Evolutionary conservation across 2,113 vertebrate genomes (phyloP), one percentile per base, ranked within the genome.

Genomic region (Oreochromis tanganicae): DNA sequence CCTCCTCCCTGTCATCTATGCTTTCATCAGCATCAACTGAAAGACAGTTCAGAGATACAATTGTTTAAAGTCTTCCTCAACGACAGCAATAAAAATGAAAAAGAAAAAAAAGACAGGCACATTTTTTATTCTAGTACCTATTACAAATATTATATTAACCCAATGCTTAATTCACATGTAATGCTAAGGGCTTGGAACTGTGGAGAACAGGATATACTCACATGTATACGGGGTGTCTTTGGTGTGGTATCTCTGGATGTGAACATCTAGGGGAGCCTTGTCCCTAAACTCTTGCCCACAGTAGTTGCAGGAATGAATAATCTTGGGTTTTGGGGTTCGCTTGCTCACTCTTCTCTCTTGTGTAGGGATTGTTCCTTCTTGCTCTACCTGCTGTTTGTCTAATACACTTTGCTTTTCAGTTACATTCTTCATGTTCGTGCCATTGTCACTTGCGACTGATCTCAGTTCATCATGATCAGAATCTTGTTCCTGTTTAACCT

Each of bases 281-380:
- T 96, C 94, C 38, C 93, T 87, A 83, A 97, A 97, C 88, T 91
- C 87, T 13, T 96, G 94, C 54, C 95, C 97, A 95, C 97, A 97
- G 46, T 95, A 95, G 80, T 87, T 59, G 81, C 96, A 97, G 17
- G 95, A 89, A 90, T 96, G 89, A 61, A 89, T 87, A 19, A 91
- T 79, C 82, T 96, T 96, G 6, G 95, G 93, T 88, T 96, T 97
- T n/a, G 94, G 93, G 24, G 83, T 94, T 78, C 94, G 88, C 87
- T 95, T 95, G 85, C 94, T 94, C 10, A 94, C 61, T 90, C 95
- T 92, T 83, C 91, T 94, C 66, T 93, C 91, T 32, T 85, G 90
- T 32, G 41, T 24, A 9, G 38, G 68, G 36, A 21, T 38, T 1
- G 3, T 38, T 7, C 88, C 91, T n/a, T 89, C 88, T 50, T 82